phyloP scores from a whole-genome alignment of 2,888 invertebrate genomes.

The Apeira syringaria region DNA sequence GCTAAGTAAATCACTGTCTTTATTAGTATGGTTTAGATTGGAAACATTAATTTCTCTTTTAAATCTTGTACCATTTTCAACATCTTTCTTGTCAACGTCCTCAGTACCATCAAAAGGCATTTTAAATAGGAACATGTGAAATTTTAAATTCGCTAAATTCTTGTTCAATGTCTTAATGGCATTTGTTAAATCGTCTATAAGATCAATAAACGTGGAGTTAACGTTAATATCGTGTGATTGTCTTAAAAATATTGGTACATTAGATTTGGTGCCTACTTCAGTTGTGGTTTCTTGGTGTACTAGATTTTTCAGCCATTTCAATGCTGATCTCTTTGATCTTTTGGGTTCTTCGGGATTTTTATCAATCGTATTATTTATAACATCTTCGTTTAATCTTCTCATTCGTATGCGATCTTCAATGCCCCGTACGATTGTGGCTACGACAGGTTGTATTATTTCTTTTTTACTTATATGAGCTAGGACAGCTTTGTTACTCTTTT shows the following conservation, averaged over 20 bases:
- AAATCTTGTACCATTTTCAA: background rate
- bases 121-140: background rate
- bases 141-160: slow-evolving; percentile 6
- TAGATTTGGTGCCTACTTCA: background rate
- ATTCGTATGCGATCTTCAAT: background rate
- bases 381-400: background rate
- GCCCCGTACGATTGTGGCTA: background rate
- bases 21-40: too few relatives aligned
- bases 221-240: background rate
- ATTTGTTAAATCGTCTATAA: slow-evolving; percentile 3
- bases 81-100: background rate
- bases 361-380: background rate
- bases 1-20: too few relatives aligned
- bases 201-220: background rate
- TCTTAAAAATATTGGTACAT: background rate
- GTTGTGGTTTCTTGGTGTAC: background rate
- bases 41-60: slow-evolving; percentile 1
- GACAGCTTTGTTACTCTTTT: slow-evolving; percentile 5
- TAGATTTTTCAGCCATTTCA: slow-evolving; percentile 1
- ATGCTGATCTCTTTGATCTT: slow-evolving; percentile 1
- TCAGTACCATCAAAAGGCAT: background rate
- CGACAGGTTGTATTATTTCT: background rate
- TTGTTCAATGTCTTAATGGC: slow-evolving; percentile 5
- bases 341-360: background rate
- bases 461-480: background rate